Base-by-base conservation (phyloP, 2,113 vertebrate species). In the Gambusia holbrooki region DNA sequence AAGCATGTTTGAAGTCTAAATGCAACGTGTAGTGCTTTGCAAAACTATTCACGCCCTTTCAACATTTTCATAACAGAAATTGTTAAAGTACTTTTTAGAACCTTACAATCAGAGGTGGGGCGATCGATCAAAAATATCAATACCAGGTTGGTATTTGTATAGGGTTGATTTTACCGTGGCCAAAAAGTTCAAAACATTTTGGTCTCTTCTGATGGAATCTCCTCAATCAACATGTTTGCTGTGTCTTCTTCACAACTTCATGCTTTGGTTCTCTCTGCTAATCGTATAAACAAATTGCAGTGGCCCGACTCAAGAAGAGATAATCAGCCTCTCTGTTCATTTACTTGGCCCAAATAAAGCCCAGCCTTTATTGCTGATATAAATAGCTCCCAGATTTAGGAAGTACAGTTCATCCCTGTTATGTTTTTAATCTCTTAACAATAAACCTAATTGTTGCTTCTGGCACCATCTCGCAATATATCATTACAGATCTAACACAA, bases 401-500 rank as follows among this genome's bases (percentile, higher is more conserved):
- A 58, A 58, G 51, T 58, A n/a, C 51, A 58, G 51, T 58, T 58
- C 51, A 58, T 58, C 9, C 51, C 25, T 58, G 25, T 58, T n/a
- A 10, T 58, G 25, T 58, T 58, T n/a, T 58, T 58, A 25, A n/a
- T 58, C 51, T n/a, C 8, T 58, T 8, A 11, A 25, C 25, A n/a
- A 58, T 58, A 10, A 58, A 58, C 51, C 22, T 58, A 58, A 58
- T 25, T 58, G 51, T 25, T 10, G 22, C 22, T 58, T 58, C 2
- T n/a, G 51, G 51, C 51, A 58, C 7, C 3, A 1, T 61, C 12
- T 6, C 69, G 14, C 66, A 45, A 71, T 71, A 69, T 79, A 83
- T 72, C 33, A 22, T 25, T 30, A 67, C 71, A 58, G 60, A 35
- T 54, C 62, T 72, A 73, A 67, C 60, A 51, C 65, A 32, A 42